A percentile compares a stretch with the other conserved stretches of the same genome.
These are phyloP conservation scores for Polylopha cassiicola DNA, from an alignment of 2,888 invertebrate species.

Conservation along the genomic window DNA sequence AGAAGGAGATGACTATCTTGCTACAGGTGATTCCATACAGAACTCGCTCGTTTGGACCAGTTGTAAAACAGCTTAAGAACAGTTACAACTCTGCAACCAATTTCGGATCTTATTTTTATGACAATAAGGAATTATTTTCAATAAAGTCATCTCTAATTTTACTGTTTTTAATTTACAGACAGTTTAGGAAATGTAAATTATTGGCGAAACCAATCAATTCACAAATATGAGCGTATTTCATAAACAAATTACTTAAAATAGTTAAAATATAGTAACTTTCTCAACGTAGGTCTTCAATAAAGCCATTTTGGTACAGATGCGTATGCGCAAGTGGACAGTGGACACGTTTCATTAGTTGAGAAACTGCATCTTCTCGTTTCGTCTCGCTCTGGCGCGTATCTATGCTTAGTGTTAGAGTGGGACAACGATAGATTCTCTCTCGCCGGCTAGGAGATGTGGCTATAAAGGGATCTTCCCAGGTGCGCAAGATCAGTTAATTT, in stretches of 20 bases:
- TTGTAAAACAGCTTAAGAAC: conserved; percentile 38
- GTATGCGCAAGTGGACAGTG: conserved; percentile 62
- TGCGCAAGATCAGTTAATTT: conserved; percentile 52
- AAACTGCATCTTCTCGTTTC: conserved; percentile 51
- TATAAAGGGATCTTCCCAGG: conserved; percentile 68
- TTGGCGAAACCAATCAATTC: conserved; percentile 28
- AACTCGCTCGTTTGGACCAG: conserved; percentile 42
- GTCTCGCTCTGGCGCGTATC: conserved; percentile 45
- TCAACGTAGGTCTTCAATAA: conserved; percentile 22
- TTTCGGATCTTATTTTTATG: conserved; percentile 28
- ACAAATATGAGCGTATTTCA: too few relatives aligned
- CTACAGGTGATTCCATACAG: conserved; percentile 44
- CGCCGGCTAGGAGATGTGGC: conserved; percentile 70
- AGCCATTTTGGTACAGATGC: conserved; percentile 55
- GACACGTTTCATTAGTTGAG: conserved; percentile 71
- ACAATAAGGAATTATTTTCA: conserved; percentile 32
- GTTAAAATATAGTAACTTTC: conserved; percentile 23
- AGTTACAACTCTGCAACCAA: conserved; percentile 27
- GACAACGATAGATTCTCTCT: conserved; percentile 57
- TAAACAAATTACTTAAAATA: too few relatives aligned
- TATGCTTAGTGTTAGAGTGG: conserved; percentile 34
- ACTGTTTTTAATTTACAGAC: conserved; percentile 42
- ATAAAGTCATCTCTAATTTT: conserved; percentile 49
- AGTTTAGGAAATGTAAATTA: conserved; percentile 45
- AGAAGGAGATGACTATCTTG: conserved; percentile 39